Percentiles rank a stretch among this genome's conserved stretches.
Evolutionary conservation across 2,888 invertebrate genomes (phyloP).

Genomic region (Napeogenes inachia): DNA sequence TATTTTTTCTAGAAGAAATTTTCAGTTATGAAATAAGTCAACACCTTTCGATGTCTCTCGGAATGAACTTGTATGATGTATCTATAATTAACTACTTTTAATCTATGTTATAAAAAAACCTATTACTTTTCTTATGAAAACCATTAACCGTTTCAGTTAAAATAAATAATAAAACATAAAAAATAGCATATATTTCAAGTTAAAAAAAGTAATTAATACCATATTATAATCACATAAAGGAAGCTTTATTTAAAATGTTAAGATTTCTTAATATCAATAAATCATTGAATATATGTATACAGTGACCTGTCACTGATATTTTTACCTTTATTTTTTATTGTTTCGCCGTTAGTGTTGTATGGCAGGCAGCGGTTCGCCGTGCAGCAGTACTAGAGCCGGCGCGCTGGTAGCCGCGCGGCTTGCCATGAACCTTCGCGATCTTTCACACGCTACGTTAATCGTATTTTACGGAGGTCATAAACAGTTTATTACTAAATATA

Average conservation of each 20-base stretch:
- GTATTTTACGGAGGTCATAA: conserved; percentile 58
- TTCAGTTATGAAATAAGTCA: too few species aligned
- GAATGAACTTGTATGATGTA: too few species aligned
- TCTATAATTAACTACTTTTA: too few species aligned
- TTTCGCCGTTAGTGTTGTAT: conserved; percentile 12
- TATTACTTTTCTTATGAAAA: too few species aligned
- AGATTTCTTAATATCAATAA: neutral
- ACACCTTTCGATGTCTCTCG: too few species aligned
- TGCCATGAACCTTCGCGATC: conserved; percentile 42
- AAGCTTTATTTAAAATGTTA: neutral
- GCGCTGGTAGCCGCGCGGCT: conserved; percentile 45
- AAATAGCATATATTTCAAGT: too few species aligned
- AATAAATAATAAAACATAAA: too few species aligned
- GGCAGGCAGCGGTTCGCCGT: conserved; percentile 35
- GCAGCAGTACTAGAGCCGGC: conserved; percentile 56
- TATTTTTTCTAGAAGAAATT: too few species aligned
- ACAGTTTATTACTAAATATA: conserved; percentile 43
- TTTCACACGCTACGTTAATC: conserved; percentile 56
- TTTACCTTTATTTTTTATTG: conserved; percentile 1
- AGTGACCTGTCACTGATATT: neutral
- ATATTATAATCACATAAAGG: too few species aligned
- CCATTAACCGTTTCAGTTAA: too few species aligned
- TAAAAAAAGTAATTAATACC: too few species aligned
- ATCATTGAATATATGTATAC: neutral
- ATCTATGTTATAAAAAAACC: too few species aligned